phyloP scores from a whole-genome alignment of 2,113 vertebrate species.

The Tragelaphus scriptus region DNA sequence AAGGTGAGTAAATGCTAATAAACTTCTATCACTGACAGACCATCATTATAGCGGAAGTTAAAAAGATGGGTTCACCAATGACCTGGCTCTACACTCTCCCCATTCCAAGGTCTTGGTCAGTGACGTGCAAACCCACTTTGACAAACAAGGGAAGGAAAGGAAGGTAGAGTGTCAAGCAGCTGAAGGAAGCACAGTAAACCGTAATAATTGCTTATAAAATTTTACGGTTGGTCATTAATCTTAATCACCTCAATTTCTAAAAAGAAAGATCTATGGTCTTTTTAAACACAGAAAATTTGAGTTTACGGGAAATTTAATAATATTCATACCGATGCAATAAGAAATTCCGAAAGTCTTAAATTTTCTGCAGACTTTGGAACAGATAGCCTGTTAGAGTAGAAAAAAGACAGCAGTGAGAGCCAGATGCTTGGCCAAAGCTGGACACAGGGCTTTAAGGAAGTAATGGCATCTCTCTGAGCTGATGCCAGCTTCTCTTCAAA shows the following conservation, averaged over 20 bases:
- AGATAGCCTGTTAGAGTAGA: not conserved
- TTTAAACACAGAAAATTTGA: constrained; percentile 56
- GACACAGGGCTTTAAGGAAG: accelerated
- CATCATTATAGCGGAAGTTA: not conserved
- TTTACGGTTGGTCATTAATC: constrained; percentile 57
- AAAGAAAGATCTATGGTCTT: constrained; percentile 58
- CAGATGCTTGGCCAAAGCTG: not conserved
- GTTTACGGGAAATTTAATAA: constrained; percentile 62
- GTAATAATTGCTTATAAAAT: constrained; percentile 59
- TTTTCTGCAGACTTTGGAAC: not conserved
- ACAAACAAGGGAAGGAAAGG: not conserved
- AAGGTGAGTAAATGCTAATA: not conserved
- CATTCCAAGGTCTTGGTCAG: not conserved
- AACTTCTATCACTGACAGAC: not conserved
- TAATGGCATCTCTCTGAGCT: not conserved
- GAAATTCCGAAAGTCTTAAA: constrained; percentile 31
- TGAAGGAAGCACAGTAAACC: not conserved
- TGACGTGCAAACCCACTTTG: not conserved
- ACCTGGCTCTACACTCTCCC: not conserved
- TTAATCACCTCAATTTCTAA: constrained; percentile 58
- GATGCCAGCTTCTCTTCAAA: not conserved
- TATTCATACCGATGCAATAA: constrained; percentile 34
- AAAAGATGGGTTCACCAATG: not conserved
- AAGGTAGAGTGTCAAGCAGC: not conserved
- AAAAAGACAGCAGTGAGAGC: not conserved